Conservation (phyloP, 2,797 vertebrate genomes). For the Rhinichthys osculus region DNA sequence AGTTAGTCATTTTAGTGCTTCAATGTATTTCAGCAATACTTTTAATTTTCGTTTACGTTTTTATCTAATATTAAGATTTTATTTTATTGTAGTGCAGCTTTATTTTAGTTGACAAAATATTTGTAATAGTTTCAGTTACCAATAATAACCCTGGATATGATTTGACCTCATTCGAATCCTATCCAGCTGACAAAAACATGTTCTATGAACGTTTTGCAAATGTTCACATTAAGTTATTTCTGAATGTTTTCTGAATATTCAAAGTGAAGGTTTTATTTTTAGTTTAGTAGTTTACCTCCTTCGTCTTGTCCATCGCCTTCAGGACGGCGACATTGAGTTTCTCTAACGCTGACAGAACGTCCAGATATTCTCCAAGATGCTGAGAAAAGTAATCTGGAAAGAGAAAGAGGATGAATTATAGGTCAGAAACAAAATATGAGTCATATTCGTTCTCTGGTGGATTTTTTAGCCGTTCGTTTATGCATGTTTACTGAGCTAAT, state of each 20-base stretch:
- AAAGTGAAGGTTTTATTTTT: background rate
- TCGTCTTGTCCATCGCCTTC: conserved; percentile 96
- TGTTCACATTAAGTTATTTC: background rate
- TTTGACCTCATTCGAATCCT: background rate
- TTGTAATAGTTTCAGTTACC: background rate
- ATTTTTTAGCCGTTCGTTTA: background rate
- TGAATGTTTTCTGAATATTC: background rate
- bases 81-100: background rate
- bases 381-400: conserved; percentile 92
- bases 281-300: conserved; percentile 80
- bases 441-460: background rate
- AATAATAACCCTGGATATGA: background rate
- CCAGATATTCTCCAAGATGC: conserved; percentile 90
- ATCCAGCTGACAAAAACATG: background rate
- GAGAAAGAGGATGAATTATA: background rate
- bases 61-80: background rate
- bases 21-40: background rate
- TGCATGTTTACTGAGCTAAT: background rate
- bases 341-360: conserved; percentile 92
- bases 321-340: conserved; percentile 90
- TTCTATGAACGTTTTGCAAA: background rate
- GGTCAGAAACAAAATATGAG: background rate
- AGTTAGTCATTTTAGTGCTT: background rate
- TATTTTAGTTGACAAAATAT: background rate
- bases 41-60: background rate